Evolutionary conservation across 2,888 invertebrate species (phyloP), one percentile per base, ranked within the genome.

Genomic region (Tuta absoluta): DNA sequence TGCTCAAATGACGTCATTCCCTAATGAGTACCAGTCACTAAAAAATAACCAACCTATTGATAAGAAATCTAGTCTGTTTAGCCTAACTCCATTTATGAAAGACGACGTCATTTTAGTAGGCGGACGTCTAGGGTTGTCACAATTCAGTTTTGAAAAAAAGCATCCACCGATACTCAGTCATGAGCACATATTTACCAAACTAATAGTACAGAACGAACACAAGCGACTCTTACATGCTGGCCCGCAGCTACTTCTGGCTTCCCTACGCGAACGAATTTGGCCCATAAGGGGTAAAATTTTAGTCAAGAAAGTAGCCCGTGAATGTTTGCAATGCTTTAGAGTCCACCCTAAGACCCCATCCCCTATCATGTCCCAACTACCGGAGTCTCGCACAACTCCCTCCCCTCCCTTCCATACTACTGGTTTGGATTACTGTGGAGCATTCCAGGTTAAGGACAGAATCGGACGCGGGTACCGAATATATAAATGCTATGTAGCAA

Each of bases 181-280:
- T 14, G 12, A n/a, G 11, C 62, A 62, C 51, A 51, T 33, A n/a
- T 24, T 62, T 10, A 49, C 62, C 49, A 62, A 24, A 33, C 28
- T 62, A 1, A 62, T 62, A 17, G 11, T 38, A 10, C 8, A 14
- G 12, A 17, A 51, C 19, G 17, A 49, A 33, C 49, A 51, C 41
- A 48, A 17, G 11, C 14, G 24, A 14, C 28, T 38, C 5, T 17
- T 59, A 8, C 59, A 59, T 59, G 59, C 59, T 11, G 38, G 19
- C 3, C 38, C 38, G 8, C 59, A 59, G 14, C 23, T 59, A 7
- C 28, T 60, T 19, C n/a, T 60, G n/a, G 1, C 60, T 3, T 60
- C 60, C 1, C 2, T 60, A 12, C 38, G 60, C 19, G 60, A 60
- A 60, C 60, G 60, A 23, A 21, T 41, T 38, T 60, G 45, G 60